Evolutionary conservation across 2,113 vertebrate genomes (phyloP), one percentile per base, ranked within the genome.

Genomic region (Perca flavescens): DNA sequence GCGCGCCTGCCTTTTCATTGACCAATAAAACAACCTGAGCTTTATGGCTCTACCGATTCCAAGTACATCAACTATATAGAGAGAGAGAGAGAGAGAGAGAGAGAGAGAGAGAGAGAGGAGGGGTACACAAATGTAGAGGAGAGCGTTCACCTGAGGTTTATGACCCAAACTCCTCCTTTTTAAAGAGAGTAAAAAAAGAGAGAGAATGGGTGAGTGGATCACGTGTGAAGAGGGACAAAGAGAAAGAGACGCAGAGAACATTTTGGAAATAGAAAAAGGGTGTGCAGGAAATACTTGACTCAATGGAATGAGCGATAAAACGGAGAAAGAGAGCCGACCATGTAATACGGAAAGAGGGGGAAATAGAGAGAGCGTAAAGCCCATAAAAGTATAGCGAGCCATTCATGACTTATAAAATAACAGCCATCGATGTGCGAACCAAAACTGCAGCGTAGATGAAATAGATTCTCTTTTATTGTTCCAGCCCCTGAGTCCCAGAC

Each of bases 21-120:
- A 83, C 80, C 78, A 87, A 91, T 93, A 93, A 93, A 93, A 93
- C 91, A 91, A 90, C 87, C 86, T 78, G 87, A 91, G 89, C 82
- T 93, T 93, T 92, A 91, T 82, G 74, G 87, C 83, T 72, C 86
- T 52, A 83, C 83, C 65, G 75, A 83, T 84, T 80, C 77, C 79
- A 76, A 91, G 85, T 76, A 70, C 86, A 92, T 92, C 81, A 90
- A 89, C 75, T 70, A 74, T 36, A n/a, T n/a, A n/a, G n/a, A n/a
- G n/a, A n/a, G n/a, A n/a, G n/a, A n/a, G n/a, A n/a, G n/a, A n/a
- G n/a, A 68, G 69, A 63, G 49, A 21, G 70, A 36, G 64, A 36
- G 74, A 6, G 52, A 7, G 62, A 14, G 36, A 10, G 65, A 11
- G n/a, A 16, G 62, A 14, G 36, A 10, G 65, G 43, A 19, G 61